Percentiles rank a stretch among this genome's conserved stretches.
phyloP scores from a whole-genome alignment of 2,113 vertebrate genomes.

The Callopanchax toddi region DNA sequence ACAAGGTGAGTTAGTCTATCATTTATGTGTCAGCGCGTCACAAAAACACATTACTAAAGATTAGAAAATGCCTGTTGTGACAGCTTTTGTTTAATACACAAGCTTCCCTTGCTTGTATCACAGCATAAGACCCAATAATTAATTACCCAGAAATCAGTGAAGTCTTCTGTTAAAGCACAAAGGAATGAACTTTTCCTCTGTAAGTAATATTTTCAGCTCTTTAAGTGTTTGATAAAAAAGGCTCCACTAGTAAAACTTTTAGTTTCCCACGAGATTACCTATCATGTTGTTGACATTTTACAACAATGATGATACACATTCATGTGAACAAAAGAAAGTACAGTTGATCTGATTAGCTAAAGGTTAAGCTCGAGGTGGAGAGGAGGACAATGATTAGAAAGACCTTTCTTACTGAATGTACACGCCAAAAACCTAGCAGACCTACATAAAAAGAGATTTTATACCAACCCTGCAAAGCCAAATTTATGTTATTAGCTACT shows the following conservation, averaged over 20 bases:
- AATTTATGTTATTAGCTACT: constrained; percentile 43
- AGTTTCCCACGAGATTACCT: not conserved
- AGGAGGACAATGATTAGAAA: constrained; percentile 31
- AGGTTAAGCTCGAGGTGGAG: constrained; percentile 33
- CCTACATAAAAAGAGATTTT: constrained; percentile 17
- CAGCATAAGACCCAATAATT: too few relatives aligned
- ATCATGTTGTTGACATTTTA: constrained; percentile 5
- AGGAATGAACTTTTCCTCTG: too few relatives aligned
- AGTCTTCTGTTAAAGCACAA: too few relatives aligned
- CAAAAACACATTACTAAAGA: constrained; percentile 8
- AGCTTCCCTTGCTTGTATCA: too few relatives aligned
- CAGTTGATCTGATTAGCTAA: constrained; percentile 45
- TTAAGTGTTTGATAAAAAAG: too few relatives aligned
- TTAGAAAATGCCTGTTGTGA: not conserved
- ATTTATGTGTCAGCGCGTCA: not conserved
- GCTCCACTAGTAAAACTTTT: too few relatives aligned
- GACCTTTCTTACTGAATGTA: too few relatives aligned
- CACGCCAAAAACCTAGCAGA: too few relatives aligned
- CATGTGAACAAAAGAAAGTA: constrained; percentile 31
- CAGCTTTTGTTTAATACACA: not conserved
- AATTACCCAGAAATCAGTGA: too few relatives aligned
- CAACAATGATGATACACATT: constrained; percentile 13
- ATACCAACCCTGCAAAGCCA: constrained; percentile 7
- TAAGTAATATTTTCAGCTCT: too few relatives aligned
- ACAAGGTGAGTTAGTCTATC: constrained; percentile 50